These are phyloP conservation scores for Axea sp. DNA, from an alignment of 2,888 invertebrate genomes.

Conservation along the genomic window DNA sequence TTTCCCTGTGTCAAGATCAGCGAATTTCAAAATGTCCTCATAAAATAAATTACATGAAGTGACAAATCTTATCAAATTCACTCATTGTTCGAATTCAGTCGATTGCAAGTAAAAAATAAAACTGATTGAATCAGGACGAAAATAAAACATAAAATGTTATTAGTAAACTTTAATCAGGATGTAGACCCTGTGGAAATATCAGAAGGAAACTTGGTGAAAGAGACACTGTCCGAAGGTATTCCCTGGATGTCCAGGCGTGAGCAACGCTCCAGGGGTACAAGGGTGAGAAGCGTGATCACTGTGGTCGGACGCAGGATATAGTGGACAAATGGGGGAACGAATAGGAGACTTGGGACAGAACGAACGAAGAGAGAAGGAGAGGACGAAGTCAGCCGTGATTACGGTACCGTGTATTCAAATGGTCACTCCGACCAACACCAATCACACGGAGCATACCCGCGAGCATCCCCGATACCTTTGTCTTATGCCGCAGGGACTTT, in stretches of 20 bases:
- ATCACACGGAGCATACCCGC: conserved; percentile 66
- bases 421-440: conserved; percentile 78
- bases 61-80: no score
- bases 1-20: no score
- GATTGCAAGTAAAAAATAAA: not conserved
- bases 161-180: conserved; percentile 37
- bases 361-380: conserved; percentile 59
- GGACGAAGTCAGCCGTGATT: conserved; percentile 74
- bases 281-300: conserved; percentile 63
- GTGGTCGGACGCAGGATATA: conserved; percentile 56
- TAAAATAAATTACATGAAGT: no score
- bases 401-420: conserved; percentile 79
- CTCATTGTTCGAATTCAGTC: no score
- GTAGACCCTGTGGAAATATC: conserved; percentile 43
- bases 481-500: conserved; percentile 62
- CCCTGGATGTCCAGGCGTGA: conserved; percentile 58
- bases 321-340: conserved; percentile 60
- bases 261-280: conserved; percentile 54
- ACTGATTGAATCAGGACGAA: not conserved
- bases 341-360: conserved; percentile 51
- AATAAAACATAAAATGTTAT: conserved; percentile 27
- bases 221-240: conserved; percentile 54
- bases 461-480: conserved; percentile 61
- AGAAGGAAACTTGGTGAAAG: conserved; percentile 42
- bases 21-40: no score